Percentiles rank a stretch among this genome's conserved stretches.
Evolutionary conservation across 2,797 vertebrate species (phyloP).

Genomic region (Coregonus ussuriensis): DNA sequence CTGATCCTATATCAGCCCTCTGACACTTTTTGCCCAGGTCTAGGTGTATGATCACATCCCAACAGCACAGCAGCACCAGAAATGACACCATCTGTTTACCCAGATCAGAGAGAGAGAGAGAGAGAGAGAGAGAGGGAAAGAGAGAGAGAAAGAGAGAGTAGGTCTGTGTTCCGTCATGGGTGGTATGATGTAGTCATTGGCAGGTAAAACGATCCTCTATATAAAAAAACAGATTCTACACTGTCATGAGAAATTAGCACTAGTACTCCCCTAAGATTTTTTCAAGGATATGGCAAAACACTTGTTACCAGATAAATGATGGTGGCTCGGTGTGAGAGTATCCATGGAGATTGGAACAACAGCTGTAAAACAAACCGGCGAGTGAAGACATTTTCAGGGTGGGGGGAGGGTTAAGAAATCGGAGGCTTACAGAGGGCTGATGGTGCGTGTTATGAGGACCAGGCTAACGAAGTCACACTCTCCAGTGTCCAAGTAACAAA

Average conservation of each 20-base stretch:
- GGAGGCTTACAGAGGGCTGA: not conserved
- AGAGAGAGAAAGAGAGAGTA: constrained; percentile 27
- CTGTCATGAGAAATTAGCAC: constrained; percentile 64
- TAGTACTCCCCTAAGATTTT: constrained; percentile 36
- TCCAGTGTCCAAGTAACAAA: not conserved
- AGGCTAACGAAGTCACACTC: constrained; percentile 10
- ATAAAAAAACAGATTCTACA: constrained; percentile 58
- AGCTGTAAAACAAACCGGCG: constrained; percentile 47
- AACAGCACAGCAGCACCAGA: constrained; percentile 39
- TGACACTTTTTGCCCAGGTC: not conserved
- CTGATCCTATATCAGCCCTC: not conserved
- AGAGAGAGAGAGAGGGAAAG: constrained; percentile 16
- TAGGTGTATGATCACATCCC: constrained; percentile 38
- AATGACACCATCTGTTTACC: constrained; percentile 60
- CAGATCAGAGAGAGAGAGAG: constrained; percentile 40
- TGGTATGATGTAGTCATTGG: constrained; percentile 57
- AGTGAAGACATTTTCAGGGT: constrained; percentile 24
- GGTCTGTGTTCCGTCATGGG: constrained; percentile 42
- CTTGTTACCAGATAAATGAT: constrained; percentile 42
- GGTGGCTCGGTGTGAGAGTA: constrained; percentile 33
- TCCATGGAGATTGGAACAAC: constrained; percentile 52
- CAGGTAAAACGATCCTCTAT: constrained; percentile 49
- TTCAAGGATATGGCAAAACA: constrained; percentile 40
- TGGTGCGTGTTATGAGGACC: constrained; percentile 10
- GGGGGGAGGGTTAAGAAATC: not conserved